Evolutionary conservation across 2,113 vertebrate genomes (phyloP).

Genomic region (Solea solea): DNA sequence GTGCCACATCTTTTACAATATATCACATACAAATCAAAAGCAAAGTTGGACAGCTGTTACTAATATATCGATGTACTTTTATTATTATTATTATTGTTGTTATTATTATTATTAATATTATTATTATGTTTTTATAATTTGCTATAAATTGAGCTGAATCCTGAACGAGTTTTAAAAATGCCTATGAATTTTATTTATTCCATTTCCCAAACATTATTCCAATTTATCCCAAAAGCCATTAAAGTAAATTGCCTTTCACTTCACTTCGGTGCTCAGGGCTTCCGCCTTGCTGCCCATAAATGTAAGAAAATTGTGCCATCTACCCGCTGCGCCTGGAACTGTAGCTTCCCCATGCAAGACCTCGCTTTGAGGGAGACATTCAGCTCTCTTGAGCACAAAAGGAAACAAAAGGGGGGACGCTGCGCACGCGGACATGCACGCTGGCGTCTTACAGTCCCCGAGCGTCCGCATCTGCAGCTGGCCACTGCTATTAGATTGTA

Average conservation of each 20-base stretch:
- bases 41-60: constrained; percentile 34
- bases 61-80: constrained; percentile 1
- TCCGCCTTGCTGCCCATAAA: constrained; percentile 88
- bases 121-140: constrained; percentile 5
- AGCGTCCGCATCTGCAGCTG: constrained; percentile 55
- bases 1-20: constrained; percentile 37
- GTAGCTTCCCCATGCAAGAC: constrained; percentile 87
- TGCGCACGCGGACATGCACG: constrained; percentile 1
- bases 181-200: not conserved
- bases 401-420: constrained; percentile 12
- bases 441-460: too few relatives aligned
- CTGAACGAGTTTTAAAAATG: constrained; percentile 56
- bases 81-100: constrained; percentile 12
- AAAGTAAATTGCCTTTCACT: constrained; percentile 89
- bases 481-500: constrained; percentile 57
- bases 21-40: constrained; percentile 29
- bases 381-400: constrained; percentile 82
- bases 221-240: constrained; percentile 78
- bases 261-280: constrained; percentile 86
- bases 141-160: not conserved
- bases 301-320: constrained; percentile 99
- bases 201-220: constrained; percentile 50
- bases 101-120: not conserved
- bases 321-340: constrained; percentile 98
- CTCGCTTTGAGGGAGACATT: constrained; percentile 81